Evolutionary conservation across 2,797 vertebrate species (phyloP), one percentile per base, ranked within the genome.

Genomic region (Peromyscus attwateri): DNA sequence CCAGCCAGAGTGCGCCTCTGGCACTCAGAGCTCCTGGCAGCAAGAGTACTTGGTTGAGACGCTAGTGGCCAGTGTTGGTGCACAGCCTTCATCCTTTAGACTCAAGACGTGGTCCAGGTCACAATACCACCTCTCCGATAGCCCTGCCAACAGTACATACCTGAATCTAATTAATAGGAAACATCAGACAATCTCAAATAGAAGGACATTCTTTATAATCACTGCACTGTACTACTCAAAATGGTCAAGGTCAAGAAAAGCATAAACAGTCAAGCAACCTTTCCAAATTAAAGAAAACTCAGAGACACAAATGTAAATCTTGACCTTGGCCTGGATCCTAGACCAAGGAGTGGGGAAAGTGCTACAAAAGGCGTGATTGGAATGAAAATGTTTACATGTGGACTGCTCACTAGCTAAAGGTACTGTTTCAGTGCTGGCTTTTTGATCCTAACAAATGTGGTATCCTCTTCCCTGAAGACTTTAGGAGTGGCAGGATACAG

Each of bases 211-310:
- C 77, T 79, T 40, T 17, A 87, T 88, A 80, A 91, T 92, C 95
- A 92, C 27, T 49, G 3, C 7, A 62, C 55, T 37, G 1, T 49
- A 49, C 29, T 91, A 62, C 88, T 82, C n/a, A 81, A 85, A 92
- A 92, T 23, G 40, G 29, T 89, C 89, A 92, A 95, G 79, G 87
- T 96, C 49, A 91, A 91, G 89, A 90, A 88, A 85, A 40, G 92
- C 49, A 81, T 57, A 91, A 73, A 92, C 6, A 89, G 60, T 40
- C 71, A 46, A 92, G 23, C 55, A 91, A 19, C 40, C 81, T 81
- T 40, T 79, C 66, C 43, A 75, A 60, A 90, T 83, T 14, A 4
- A 34, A 83, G 43, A 82, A 92, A 4, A 89, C 49, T 71, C 62
- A 43, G n/a, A 12, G 62, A 92, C 76, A 85, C 34, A 95, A 83